Conservation (phyloP, 2,888 invertebrate species). For the Epinotia brunnichana region DNA sequence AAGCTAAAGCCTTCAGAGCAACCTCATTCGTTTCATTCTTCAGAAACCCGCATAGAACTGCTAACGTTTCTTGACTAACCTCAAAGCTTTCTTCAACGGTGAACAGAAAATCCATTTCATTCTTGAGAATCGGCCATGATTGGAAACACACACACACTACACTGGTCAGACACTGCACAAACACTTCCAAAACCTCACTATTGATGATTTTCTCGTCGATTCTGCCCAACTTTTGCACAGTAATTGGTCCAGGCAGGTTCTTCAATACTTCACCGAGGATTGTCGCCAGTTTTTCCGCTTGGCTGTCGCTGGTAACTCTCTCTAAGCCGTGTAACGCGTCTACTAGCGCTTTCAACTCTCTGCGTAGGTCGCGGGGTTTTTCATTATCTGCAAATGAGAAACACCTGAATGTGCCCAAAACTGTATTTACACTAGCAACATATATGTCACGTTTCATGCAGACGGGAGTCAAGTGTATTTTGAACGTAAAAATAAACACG, state of each 20-base stretch:
- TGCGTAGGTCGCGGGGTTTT: slow-evolving; percentile 49
- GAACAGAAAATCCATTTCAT: slow-evolving; percentile 74
- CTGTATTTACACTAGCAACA: slow-evolving; percentile 54
- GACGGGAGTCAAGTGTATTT: slow-evolving; percentile 57
- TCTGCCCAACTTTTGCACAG: slow-evolving; percentile 86
- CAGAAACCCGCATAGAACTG: slow-evolving; percentile 74
- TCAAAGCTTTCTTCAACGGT: slow-evolving; percentile 80
- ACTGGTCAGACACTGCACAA: slow-evolving; percentile 78
- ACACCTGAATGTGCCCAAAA: slow-evolving; percentile 80
- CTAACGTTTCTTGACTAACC: slow-evolving; percentile 77
- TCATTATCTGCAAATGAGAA: slow-evolving; percentile 69
- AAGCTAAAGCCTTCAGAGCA: slow-evolving; percentile 65
- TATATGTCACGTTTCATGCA: slow-evolving; percentile 42
- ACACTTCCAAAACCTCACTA: slow-evolving; percentile 71
- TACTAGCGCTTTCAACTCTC: slow-evolving; percentile 60
- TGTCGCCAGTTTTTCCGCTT: slow-evolving; percentile 56
- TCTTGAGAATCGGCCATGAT: slow-evolving; percentile 84
- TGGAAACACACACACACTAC: no score
- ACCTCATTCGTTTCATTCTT: slow-evolving; percentile 65
- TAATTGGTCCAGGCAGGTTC: slow-evolving; percentile 83
- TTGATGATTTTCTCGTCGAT: slow-evolving; percentile 70
- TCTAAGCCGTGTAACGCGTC: slow-evolving; percentile 61
- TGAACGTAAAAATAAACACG: slow-evolving; percentile 28
- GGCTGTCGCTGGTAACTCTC: slow-evolving; percentile 63
- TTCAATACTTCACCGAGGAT: slow-evolving; percentile 50